Conservation (phyloP, 37 sponge, comb jelly and placozoan species). For the Diacarnus erythraeanus region DNA sequence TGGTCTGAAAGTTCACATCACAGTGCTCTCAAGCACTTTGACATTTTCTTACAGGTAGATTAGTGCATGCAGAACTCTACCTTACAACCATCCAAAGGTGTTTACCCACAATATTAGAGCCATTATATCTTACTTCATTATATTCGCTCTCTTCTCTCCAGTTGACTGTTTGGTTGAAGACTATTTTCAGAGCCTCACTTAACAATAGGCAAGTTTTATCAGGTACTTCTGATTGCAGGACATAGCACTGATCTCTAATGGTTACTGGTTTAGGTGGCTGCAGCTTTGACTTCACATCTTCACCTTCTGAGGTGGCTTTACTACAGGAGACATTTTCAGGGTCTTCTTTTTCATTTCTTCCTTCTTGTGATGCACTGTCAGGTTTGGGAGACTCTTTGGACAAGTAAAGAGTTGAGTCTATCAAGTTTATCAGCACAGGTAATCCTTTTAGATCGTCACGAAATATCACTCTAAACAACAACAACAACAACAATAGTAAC, state of each 20-base stretch:
- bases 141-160: conserved; percentile 35
- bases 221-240: conserved; percentile 4
- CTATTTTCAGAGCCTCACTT: conserved; percentile 43
- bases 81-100: too few relatives aligned
- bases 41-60: too few relatives aligned
- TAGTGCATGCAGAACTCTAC: too few relatives aligned
- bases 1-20: too few relatives aligned
- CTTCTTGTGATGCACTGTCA: not conserved
- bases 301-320: not conserved
- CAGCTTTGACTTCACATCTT: not conserved
- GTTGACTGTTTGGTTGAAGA: conserved; percentile 54
- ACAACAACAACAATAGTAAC: not conserved
- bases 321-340: not conserved
- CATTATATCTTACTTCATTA: conserved; percentile 23
- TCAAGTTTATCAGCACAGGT: conserved; percentile 2
- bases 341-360: not conserved
- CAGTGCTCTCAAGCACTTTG: too few relatives aligned
- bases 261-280: too few relatives aligned
- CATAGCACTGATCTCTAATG: conserved; percentile 1
- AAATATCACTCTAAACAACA: conserved; percentile 6
- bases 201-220: conserved; percentile 12
- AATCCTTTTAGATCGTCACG: conserved; percentile 42
- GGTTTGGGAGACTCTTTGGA: not conserved
- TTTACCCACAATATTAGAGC: not conserved
- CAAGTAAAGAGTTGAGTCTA: conserved; percentile 21